Evolutionary conservation across 1,140 invertebrate genomes (phyloP), one percentile per base, ranked within the genome.

Genomic region (Conopomorpha cramerella): DNA sequence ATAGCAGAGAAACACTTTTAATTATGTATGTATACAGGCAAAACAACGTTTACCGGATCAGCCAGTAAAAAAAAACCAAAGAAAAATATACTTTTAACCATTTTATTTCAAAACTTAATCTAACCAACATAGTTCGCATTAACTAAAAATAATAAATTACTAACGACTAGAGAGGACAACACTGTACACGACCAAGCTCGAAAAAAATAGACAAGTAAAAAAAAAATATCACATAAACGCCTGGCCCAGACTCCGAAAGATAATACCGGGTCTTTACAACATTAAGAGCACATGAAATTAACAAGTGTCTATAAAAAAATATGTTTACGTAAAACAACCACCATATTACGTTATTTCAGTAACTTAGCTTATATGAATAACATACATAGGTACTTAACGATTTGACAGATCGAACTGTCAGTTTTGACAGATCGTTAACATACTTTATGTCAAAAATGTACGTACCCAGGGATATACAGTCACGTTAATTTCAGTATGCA

Each of bases 71-170:
- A n/a, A n/a, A n/a, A n/a, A 16, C 25, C 10, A 8, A 14, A 29
- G 3, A 38, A 33, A 8, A 32, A 46, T 30, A 37, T 31, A 37
- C 42, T 41, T 32, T 39, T 41, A 73, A 70, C 55, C 61, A 72
- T 70, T 55, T 70, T 63, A 65, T 62, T 70, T 50, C 41, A 62
- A 63, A 68, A 72, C 67, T 72, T 70, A 72, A 59, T 53, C 57
- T 65, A 63, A 53, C 40, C 58, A 48, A 55, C 61, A 67, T 55
- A 55, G 61, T 45, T 40, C 49, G 52, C 53, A 56, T 51, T 56
- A 59, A 57, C 46, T 41, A 49, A 49, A 42, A 49, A 53, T 51
- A 49, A 68, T 65, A 61, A 63, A 59, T 65, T 56, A 62, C 50
- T 60, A 68, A 58, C 54, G 67, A 68, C 67, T 72, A 72, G 64